Percentiles rank a stretch among this genome's conserved stretches.
Evolutionary conservation across 2,888 invertebrate species (phyloP).

Genomic region (Ichneumon xanthorius): DNA sequence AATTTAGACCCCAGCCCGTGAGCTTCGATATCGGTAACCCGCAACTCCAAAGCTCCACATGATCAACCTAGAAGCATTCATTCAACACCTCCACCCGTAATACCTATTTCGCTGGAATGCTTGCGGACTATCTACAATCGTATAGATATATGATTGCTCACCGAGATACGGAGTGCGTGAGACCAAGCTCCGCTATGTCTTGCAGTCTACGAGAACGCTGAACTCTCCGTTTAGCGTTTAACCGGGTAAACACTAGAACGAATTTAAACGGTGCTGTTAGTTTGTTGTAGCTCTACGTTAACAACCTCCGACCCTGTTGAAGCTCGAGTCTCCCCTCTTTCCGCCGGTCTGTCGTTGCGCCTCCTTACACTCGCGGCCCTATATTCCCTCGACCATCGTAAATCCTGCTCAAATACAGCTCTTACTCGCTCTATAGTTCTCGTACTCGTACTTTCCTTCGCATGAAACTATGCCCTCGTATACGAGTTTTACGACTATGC

Average conservation of each 20-base stretch:
- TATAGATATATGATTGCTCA: conserved; percentile 2
- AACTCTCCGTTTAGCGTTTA: conserved; percentile 66
- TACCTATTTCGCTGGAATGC: conserved; percentile 23
- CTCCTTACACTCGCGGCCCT: conserved; percentile 31
- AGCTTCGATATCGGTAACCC: conserved; percentile 30
- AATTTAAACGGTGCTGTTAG: conserved; percentile 73
- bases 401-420: conserved; percentile 64
- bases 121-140: conserved; percentile 1
- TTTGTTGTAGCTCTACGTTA: conserved; percentile 67
- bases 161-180: neutral
- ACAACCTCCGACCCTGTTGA: conserved; percentile 56
- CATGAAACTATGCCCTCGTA: conserved; percentile 25
- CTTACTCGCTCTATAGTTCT: conserved; percentile 48
- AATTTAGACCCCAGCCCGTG: conserved; percentile 33
- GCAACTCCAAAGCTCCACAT: conserved; percentile 21
- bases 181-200: conserved; percentile 44
- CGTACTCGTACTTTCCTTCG: conserved; percentile 24
- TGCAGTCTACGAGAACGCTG: conserved; percentile 48
- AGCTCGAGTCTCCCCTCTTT: conserved; percentile 30
- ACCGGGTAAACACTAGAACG: conserved; percentile 66
- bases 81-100: conserved; percentile 19
- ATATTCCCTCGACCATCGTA: conserved; percentile 68
- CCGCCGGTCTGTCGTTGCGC: conserved; percentile 14
- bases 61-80: conserved; percentile 38
- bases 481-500: conserved; percentile 55